Evolutionary conservation across 2,113 vertebrate genomes (phyloP).

Genomic region (Corynorhinus townsendii): DNA sequence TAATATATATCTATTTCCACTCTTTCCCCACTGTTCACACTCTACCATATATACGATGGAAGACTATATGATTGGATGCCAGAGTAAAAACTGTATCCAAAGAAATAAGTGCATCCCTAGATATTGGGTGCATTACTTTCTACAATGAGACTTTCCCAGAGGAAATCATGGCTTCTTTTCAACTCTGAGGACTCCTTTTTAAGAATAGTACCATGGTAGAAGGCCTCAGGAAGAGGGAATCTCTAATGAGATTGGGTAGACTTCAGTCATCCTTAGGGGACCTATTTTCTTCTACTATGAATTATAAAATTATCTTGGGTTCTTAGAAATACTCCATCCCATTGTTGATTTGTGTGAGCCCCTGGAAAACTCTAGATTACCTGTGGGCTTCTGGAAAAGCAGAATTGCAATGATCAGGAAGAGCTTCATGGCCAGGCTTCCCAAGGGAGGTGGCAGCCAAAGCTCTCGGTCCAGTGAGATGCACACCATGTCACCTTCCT

Average conservation of each 20-base stretch:
- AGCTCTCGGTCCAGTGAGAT: not conserved
- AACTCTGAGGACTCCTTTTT: not conserved
- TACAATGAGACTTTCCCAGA: not conserved
- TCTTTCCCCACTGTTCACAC: no score
- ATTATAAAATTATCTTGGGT: not conserved
- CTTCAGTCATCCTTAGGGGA: not conserved
- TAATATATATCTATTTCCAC: not conserved
- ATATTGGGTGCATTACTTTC: not conserved
- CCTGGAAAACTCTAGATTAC: conserved; percentile 32
- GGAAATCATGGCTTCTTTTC: not conserved
- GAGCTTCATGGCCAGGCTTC: conserved; percentile 5
- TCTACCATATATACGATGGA: not conserved
- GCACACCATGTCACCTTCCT: not conserved
- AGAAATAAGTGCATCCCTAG: not conserved
- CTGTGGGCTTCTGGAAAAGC: conserved; percentile 48
- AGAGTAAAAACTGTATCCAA: not conserved
- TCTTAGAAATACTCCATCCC: not conserved
- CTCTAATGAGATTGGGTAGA: not conserved
- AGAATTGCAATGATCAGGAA: conserved; percentile 36
- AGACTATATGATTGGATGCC: not conserved
- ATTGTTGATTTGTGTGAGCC: not conserved
- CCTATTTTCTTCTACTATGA: not conserved
- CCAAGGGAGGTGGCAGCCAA: not conserved
- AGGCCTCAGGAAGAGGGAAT: not conserved
- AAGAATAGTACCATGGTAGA: not conserved